Evolutionary conservation across 1,140 invertebrate species (phyloP).

Genomic region (Cotesia glomerata): DNA sequence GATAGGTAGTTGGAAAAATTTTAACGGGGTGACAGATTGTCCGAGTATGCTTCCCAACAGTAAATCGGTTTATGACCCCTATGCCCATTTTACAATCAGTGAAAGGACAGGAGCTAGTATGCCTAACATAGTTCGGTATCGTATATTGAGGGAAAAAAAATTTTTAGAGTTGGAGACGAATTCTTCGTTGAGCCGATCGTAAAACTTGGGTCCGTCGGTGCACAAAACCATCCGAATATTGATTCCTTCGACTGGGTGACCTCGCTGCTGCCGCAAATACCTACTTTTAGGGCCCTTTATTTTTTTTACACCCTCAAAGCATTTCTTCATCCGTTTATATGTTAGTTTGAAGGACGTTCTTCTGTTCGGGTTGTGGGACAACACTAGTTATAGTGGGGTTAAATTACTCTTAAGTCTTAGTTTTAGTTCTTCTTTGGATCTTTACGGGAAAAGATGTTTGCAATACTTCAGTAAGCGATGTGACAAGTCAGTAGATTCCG

Average conservation of each 20-base stretch:
- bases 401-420: conserved; percentile 40
- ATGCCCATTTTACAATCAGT: not conserved
- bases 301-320: conserved; percentile 28
- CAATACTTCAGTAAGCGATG: not conserved
- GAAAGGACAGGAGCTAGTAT: not conserved
- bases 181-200: not conserved
- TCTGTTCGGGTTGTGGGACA: conserved; percentile 44
- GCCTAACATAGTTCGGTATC: no score
- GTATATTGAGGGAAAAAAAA: not conserved
- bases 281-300: conserved; percentile 45
- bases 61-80: not conserved
- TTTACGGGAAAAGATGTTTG: conserved; percentile 32
- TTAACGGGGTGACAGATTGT: conserved; percentile 6
- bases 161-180: not conserved
- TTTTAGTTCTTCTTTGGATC: conserved; percentile 52
- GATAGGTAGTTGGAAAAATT: not conserved
- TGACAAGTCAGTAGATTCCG: not conserved
- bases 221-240: not conserved
- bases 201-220: conserved; percentile 30
- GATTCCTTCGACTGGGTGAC: conserved; percentile 35
- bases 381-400: conserved; percentile 44
- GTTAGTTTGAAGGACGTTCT: conserved; percentile 42
- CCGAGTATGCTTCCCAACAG: not conserved
- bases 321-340: conserved; percentile 30
- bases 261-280: conserved; percentile 53